phyloP scores from a whole-genome alignment of 1,140 invertebrate species.

The Trinorchestia longiramus region DNA sequence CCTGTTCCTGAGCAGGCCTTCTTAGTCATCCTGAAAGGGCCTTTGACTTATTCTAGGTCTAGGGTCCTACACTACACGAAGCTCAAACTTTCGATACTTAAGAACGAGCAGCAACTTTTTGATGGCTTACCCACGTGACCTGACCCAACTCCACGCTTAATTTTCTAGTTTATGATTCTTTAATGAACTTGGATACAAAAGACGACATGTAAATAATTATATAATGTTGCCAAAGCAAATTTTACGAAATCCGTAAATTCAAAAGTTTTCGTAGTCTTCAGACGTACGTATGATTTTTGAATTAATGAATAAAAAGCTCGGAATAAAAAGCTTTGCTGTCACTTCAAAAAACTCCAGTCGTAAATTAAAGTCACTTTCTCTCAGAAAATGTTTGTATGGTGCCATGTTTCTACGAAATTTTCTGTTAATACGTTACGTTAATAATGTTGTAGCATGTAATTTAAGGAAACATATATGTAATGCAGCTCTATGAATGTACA shows the following conservation, averaged over 20 bases:
- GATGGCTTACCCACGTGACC: not conserved
- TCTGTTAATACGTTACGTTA: no score
- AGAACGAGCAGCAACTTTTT: not conserved
- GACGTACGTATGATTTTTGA: no score
- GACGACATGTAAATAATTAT: not conserved
- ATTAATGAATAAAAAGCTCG: no score
- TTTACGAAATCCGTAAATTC: not conserved
- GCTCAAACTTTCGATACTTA: not conserved
- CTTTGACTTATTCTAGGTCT: slow-evolving; percentile 17
- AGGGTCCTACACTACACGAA: not conserved
- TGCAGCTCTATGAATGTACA: not conserved
- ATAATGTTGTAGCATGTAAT: not conserved
- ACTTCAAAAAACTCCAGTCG: not conserved
- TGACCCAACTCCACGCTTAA: not conserved
- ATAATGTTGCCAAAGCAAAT: not conserved
- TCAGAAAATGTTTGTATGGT: no score
- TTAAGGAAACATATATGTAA: not conserved
- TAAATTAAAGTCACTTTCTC: not conserved
- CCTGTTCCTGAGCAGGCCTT: slow-evolving; percentile 34
- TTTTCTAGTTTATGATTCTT: not conserved
- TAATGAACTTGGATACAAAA: not conserved
- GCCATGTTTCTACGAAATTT: no score
- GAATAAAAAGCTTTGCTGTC: not conserved
- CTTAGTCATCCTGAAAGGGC: slow-evolving; percentile 20
- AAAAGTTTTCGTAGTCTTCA: not conserved